Conservation (phyloP, 2,797 vertebrate species). For the Peromyscus nudipes region DNA sequence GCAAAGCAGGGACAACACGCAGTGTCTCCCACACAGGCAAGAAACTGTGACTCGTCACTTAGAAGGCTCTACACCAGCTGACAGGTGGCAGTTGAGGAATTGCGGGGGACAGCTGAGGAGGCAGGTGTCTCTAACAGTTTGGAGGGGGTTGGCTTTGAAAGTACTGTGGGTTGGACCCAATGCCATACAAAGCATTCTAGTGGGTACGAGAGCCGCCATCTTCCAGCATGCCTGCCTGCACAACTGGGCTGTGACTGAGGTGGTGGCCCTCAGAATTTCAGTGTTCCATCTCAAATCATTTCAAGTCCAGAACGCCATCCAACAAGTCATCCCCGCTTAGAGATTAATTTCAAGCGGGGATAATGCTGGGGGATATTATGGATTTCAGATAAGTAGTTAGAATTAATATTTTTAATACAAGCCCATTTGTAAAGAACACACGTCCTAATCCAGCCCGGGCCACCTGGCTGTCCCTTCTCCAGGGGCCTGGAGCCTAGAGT, state of each 20-base stretch:
- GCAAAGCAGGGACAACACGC: constrained; percentile 20
- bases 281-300: neutral
- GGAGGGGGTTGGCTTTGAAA: constrained; percentile 57
- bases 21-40: constrained; percentile 65
- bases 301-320: constrained; percentile 12
- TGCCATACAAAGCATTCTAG: too few relatives aligned
- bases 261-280: neutral
- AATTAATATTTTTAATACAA: constrained; percentile 65
- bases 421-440: neutral
- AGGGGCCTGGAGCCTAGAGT: neutral
- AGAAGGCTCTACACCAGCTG: constrained; percentile 67
- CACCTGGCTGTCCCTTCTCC: neutral
- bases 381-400: constrained; percentile 47
- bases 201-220: neutral
- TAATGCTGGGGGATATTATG: neutral
- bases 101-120: constrained; percentile 71
- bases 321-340: constrained; percentile 33
- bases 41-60: constrained; percentile 71
- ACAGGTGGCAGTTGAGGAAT: constrained; percentile 77
- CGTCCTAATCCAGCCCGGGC: neutral
- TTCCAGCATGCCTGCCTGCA: neutral
- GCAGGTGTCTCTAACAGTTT: constrained; percentile 72
- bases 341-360: constrained; percentile 69
- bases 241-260: neutral
- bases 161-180: constrained; percentile 52